These are phyloP conservation scores for Distichodus sexfasciatus DNA, from an alignment of 2,797 vertebrate genomes.

Conservation along the genomic window DNA sequence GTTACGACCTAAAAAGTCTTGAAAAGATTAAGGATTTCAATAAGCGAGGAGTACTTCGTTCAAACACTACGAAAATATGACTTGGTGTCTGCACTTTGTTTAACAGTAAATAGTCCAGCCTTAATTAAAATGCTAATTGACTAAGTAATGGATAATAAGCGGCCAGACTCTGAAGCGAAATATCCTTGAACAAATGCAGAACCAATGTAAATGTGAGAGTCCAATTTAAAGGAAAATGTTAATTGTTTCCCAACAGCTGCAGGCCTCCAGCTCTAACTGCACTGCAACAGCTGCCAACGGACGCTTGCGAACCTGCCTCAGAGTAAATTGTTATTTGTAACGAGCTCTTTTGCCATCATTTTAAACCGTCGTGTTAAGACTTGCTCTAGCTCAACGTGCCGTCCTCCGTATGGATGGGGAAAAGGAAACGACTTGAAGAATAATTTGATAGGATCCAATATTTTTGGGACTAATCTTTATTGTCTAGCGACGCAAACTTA, in stretches of 20 bases:
- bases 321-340: neutral
- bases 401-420: neutral
- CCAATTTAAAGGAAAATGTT: neutral
- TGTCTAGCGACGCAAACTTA: too few relatives aligned
- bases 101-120: neutral
- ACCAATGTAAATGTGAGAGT: constrained; percentile 1
- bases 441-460: neutral
- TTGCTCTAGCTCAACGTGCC: neutral
- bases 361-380: neutral
- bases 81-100: neutral
- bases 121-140: neutral
- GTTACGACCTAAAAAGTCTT: too few relatives aligned
- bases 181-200: neutral
- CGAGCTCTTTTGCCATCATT: neutral
- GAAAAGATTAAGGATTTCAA: neutral
- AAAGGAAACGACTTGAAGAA: neutral
- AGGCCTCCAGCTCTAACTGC: neutral
- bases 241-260: constrained; percentile 12
- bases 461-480: too few relatives aligned
- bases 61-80: neutral
- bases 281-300: neutral
- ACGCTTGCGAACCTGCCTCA: neutral
- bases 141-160: neutral
- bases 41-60: neutral
- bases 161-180: neutral